A percentile compares a stretch with the other conserved stretches of the same genome.
phyloP scores from a whole-genome alignment of 2,113 vertebrate species.

The Pangasianodon hypophthalmus region DNA sequence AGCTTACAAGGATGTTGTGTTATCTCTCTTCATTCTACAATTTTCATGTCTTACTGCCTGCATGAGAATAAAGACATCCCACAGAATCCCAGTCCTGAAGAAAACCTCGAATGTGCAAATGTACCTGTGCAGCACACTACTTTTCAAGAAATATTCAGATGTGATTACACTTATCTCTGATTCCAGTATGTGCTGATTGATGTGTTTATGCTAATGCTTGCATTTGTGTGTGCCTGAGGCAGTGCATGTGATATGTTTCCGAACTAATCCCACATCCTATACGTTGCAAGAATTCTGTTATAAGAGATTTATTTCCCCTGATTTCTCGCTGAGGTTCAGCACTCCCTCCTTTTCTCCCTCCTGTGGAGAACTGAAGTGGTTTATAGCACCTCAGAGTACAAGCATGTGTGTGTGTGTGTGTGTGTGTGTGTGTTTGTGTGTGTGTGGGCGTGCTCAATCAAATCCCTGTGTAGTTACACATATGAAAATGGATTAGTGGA shows the following conservation, averaged over 20 bases:
- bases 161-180: neutral
- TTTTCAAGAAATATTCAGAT: neutral
- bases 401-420: neutral
- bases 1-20: neutral
- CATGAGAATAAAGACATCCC: neutral
- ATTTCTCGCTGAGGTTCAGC: neutral
- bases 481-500: neutral
- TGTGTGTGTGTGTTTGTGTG: neutral
- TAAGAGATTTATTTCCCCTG: constrained; percentile 22
- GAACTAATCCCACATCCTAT: neutral
- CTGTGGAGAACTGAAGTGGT: constrained; percentile 17
- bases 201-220: constrained; percentile 10
- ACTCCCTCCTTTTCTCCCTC: constrained; percentile 15
- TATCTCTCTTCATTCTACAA: neutral
- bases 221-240: constrained; percentile 9
- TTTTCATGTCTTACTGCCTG: neutral
- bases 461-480: constrained; percentile 9
- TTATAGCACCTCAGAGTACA: constrained; percentile 9
- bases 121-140: neutral
- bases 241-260: neutral
- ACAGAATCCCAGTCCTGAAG: neutral
- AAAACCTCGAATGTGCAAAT: neutral
- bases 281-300: constrained; percentile 3
- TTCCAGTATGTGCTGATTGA: neutral
- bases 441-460: neutral